Conservation (phyloP, 2,888 invertebrate genomes). For the Tenthredo notha region DNA sequence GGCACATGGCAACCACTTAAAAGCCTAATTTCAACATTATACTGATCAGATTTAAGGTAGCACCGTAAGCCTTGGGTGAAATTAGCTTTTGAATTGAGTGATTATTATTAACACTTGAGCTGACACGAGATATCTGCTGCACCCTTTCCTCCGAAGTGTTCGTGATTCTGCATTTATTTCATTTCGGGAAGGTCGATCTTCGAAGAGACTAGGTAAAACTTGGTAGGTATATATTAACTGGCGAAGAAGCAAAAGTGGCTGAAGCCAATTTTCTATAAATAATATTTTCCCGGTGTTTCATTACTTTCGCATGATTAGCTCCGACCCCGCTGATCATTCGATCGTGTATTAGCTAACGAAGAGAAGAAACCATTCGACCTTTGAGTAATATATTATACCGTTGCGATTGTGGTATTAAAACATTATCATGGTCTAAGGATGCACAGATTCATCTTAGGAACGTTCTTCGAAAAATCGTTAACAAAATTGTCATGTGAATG, state of each 20-base stretch:
- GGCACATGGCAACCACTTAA: not conserved
- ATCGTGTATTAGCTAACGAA: slow-evolving; percentile 51
- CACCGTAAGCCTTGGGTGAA: not conserved
- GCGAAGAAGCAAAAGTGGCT: not conserved
- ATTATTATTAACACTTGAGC: slow-evolving; percentile 1
- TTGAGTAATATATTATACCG: slow-evolving; percentile 26
- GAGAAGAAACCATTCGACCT: slow-evolving; percentile 25
- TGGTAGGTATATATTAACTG: slow-evolving; percentile 44
- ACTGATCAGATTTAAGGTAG: not conserved
- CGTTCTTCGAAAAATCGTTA: not conserved
- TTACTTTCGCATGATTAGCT: slow-evolving; percentile 61
- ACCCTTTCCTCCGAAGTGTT: not conserved
- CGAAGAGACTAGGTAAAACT: not conserved
- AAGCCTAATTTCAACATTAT: not conserved
- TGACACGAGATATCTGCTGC: not conserved
- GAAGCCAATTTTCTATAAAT: slow-evolving; percentile 44
- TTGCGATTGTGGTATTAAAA: not conserved
- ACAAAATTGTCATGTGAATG: not conserved
- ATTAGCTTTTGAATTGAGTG: not conserved
- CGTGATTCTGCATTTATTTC: slow-evolving; percentile 42
- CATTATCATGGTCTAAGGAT: not conserved
- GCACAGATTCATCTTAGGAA: not conserved
- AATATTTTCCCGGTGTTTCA: slow-evolving; percentile 27
- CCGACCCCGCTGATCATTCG: slow-evolving; percentile 64
- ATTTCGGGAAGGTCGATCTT: not conserved